Evolutionary conservation across 2,797 vertebrate species (phyloP), one percentile per base, ranked within the genome.

Genomic region (Acrocephalus scirpaceus): DNA sequence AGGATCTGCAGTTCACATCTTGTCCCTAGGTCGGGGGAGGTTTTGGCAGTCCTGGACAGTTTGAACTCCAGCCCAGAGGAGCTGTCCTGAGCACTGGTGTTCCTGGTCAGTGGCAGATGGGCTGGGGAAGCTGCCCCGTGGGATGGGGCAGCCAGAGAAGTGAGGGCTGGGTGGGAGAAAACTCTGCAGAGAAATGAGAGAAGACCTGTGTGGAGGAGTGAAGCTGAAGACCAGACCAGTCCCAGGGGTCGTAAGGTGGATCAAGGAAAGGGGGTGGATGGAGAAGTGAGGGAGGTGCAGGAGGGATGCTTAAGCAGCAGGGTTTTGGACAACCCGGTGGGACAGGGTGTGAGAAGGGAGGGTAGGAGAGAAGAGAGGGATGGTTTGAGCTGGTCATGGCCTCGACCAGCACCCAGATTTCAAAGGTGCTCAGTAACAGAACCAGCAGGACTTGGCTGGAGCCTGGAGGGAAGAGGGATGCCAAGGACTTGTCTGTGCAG

Each of bases 401-500:
- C 56, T 86, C 2, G 0, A 3, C 47, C 1, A 1, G 57, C 60
- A 80, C 29, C 61, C 86, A 38, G 57, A 15, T 86, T 86, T 72
- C 61, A 54, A 89, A 88, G 76, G 67, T 53, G 70, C 88, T 61
- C 72, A 36, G 83, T 44, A 62, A 53, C 66, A 81, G 81, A 82
- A 40, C 23, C 62, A 67, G 83, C 82, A 94, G 71, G 86, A 40
- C 80, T 93, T 5, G 10, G 76, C 72, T 65, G 58, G 64, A 87
- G 92, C 80, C 88, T 73, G 64, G 26, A 90, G 92, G 76, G 73
- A 30, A 88, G 79, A 56, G 27, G 66, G 70, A 11, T 84, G 93
- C 90, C 93, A 88, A 76, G 76, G 82, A 64, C 66, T 30, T 86
- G 91, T 83, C 87, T 88, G 91, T 30, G 0, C 94, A 80, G 51